phyloP scores from a whole-genome alignment of 2,797 vertebrate species.

The Micropoecilia bifurca region DNA sequence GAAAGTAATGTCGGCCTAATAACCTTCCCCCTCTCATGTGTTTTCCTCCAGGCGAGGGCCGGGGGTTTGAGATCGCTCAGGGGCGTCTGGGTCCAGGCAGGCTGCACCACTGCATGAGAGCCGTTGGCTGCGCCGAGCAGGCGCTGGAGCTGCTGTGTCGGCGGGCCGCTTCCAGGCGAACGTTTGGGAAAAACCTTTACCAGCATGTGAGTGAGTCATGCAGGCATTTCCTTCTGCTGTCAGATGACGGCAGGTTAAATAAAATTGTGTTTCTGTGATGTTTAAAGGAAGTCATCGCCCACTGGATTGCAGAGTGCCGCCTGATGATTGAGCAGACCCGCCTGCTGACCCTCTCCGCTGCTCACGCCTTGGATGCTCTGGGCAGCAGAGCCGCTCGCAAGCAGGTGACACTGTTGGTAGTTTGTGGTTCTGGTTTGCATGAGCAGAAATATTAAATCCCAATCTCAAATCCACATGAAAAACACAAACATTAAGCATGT shows the following conservation, averaged over 20 bases:
- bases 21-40: not conserved
- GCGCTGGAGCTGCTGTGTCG: slow-evolving; percentile 89
- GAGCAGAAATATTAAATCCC: not conserved
- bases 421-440: not conserved
- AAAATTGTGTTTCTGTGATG: not conserved
- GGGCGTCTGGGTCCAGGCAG: slow-evolving; percentile 91
- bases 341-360: slow-evolving; percentile 88
- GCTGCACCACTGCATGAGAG: slow-evolving; percentile 95
- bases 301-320: slow-evolving; percentile 93
- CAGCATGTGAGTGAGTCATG: slow-evolving; percentile 83
- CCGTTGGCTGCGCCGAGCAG: slow-evolving; percentile 84
- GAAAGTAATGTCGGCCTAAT: not conserved
- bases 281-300: slow-evolving; percentile 89
- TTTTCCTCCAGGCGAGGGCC: slow-evolving; percentile 85
- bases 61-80: slow-evolving; percentile 94
- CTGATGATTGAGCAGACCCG: slow-evolving; percentile 91
- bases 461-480: not conserved
- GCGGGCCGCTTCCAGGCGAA: slow-evolving; percentile 78
- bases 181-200: slow-evolving; percentile 90
- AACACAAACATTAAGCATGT: not conserved
- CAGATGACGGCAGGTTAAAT: slow-evolving; percentile 50
- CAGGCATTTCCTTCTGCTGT: slow-evolving; percentile 23
- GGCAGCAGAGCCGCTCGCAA: slow-evolving; percentile 87
- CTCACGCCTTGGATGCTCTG: slow-evolving; percentile 81
- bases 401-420: slow-evolving; percentile 75